Conservation (phyloP, 2,888 invertebrate genomes). For the Phymatocera aterrima region DNA sequence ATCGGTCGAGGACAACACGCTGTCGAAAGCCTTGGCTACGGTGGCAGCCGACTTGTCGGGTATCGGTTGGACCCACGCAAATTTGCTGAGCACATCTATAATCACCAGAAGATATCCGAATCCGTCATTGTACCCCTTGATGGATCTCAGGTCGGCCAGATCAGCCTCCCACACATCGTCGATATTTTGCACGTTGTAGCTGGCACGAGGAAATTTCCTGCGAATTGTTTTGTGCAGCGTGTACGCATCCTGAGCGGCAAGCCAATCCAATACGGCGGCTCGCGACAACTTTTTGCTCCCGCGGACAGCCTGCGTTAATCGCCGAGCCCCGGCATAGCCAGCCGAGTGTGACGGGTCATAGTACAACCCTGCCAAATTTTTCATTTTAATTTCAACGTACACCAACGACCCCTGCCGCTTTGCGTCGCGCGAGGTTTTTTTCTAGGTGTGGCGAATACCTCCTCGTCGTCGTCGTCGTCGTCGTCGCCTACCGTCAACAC, state of each 20-base stretch:
- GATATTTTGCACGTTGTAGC: conserved; percentile 45
- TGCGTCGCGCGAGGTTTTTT: background rate
- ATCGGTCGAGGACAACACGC: no score
- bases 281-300: no score
- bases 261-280: conserved; percentile 20
- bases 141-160: no score
- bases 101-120: no score
- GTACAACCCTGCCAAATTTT: background rate
- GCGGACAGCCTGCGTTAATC: background rate
- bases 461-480: no score
- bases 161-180: conserved; percentile 50
- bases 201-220: conserved; percentile 41
- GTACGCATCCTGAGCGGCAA: conserved; percentile 45
- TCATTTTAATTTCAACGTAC: background rate
- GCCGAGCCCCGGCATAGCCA: conserved; percentile 44
- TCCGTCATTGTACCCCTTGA: no score
- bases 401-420: background rate
- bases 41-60: no score
- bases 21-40: no score
- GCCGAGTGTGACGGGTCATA: conserved; percentile 48
- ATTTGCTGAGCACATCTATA: no score
- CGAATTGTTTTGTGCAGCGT: conserved; percentile 45
- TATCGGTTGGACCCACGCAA: no score
- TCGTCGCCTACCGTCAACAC: no score
- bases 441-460: background rate